Percentiles rank a stretch among this genome's conserved stretches.
These are phyloP conservation scores for Channallabes apus DNA, from an alignment of 2,797 vertebrate species.

Conservation along the genomic window DNA sequence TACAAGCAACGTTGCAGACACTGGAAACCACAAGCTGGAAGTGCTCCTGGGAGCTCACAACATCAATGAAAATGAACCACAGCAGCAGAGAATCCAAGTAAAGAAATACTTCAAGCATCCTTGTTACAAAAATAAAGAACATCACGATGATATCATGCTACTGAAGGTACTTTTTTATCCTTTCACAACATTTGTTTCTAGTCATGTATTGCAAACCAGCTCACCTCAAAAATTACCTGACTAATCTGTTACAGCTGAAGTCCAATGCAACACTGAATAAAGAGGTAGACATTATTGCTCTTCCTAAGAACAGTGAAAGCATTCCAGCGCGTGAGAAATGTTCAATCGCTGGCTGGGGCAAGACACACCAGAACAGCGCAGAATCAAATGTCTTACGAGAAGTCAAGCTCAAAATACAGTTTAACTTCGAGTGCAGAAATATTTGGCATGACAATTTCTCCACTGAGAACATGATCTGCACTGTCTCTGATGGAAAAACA, in stretches of 20 bases:
- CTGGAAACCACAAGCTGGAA: background rate
- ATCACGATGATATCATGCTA: conserved; percentile 43
- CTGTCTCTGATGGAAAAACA: conserved; percentile 17
- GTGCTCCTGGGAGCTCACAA: conserved; percentile 33
- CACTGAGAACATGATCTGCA: conserved; percentile 43
- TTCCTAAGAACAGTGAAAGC: conserved; percentile 16
- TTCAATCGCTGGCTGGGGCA: conserved; percentile 56
- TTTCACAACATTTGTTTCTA: background rate
- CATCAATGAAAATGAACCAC: background rate
- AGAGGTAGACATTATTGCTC: conserved; percentile 1
- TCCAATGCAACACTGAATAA: conserved; percentile 26
- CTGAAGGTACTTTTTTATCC: conserved; percentile 39
- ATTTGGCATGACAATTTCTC: conserved; percentile 11
- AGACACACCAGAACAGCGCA: background rate
- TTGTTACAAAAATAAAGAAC: background rate
- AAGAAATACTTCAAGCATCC: conserved; percentile 22
- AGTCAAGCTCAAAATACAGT: conserved; percentile 28
- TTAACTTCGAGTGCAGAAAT: conserved; percentile 30
- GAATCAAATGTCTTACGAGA: conserved; percentile 38
- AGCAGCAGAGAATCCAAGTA: conserved; percentile 27
- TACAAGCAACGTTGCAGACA: background rate
- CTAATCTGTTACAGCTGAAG: conserved; percentile 44
- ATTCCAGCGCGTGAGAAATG: conserved; percentile 25
- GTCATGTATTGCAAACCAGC: background rate
- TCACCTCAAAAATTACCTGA: background rate